Percentiles rank a stretch among this genome's conserved stretches.
Conservation (phyloP, 2,888 invertebrate species). For the Drosophila mayaguana region DNA sequence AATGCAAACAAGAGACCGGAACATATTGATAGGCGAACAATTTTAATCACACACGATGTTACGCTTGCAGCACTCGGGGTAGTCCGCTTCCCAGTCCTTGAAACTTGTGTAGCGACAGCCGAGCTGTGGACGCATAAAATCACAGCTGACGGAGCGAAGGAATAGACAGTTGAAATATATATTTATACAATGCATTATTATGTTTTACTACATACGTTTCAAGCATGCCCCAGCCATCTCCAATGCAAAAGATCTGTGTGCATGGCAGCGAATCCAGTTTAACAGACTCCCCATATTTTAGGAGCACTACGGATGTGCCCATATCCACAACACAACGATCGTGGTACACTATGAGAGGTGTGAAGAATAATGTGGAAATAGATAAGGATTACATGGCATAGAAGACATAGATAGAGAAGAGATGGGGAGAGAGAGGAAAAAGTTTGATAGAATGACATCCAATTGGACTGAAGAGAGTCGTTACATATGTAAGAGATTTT, state of each 20-base stretch:
- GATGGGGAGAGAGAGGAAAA: neutral
- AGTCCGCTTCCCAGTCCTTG: conserved; percentile 34
- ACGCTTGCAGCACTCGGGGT: conserved; percentile 57
- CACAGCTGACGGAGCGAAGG: conserved; percentile 37
- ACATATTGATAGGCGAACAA: neutral
- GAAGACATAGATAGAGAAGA: neutral
- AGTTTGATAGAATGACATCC: neutral
- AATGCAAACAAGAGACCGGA: neutral
- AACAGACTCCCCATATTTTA: conserved; percentile 34
- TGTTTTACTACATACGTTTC: conserved; percentile 48
- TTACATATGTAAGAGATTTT: neutral
- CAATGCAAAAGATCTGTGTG: conserved; percentile 40
- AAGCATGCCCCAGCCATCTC: conserved; percentile 61
- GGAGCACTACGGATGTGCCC: conserved; percentile 34
- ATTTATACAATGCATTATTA: too few relatives aligned
- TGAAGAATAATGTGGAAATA: neutral
- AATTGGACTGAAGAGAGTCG: neutral
- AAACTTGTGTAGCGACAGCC: conserved; percentile 38
- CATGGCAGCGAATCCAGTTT: conserved; percentile 49
- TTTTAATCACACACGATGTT: conserved; percentile 45
- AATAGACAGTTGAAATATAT: too few relatives aligned
- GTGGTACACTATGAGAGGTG: conserved; percentile 44
- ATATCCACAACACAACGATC: conserved; percentile 58
- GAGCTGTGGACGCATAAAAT: conserved; percentile 24
- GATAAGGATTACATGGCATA: neutral